Evolutionary conservation across 2,797 vertebrate genomes (phyloP), one percentile per base, ranked within the genome.

Genomic region (Enteromius viviparus): DNA sequence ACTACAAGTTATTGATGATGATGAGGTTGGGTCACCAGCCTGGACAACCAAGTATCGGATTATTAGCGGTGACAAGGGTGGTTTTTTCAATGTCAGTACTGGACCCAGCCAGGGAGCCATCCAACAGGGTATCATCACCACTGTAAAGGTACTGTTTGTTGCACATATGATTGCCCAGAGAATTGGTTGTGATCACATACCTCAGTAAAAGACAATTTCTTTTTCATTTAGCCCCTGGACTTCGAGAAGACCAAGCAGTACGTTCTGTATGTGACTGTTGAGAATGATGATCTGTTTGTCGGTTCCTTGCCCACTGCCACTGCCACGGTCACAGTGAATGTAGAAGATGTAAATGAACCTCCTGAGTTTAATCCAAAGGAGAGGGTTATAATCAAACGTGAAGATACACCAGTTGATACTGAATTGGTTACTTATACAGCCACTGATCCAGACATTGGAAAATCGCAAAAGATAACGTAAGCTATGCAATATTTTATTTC

Each of bases 291-390:
- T 26, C 93, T 94, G 1, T 97, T 99, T 1, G 85, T 89, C 0
- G 60, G 72, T 66, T 71, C 79, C 0, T 66, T 97, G 82, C 40
- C 86, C 0, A 95, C 94, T 0, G 89, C 96, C 87, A 98, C 97
- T 0, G 95, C 97, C 69, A 97, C 94, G 0, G 91, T 98, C 21
- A 92, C 85, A 0, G 93, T 98, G 76, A 90, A 34, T 0, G 96
- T 98, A 80, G 42, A 51, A 6, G 97, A 99, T 0, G 93, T 96
- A 45, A 99, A 99, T 0, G 97, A 99, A 88, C 90, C 97, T 0
- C 97, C 97, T 0, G 0, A 91, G 76, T 99, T 98, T 0, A 26
- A 91, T 9, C 96, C 96, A 0, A 1, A 0, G 0, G 72, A 92
- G 85, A 95, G 87, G 83, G 0, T 2, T 0, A 88, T 95, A 0